phyloP scores from a whole-genome alignment of 2,797 vertebrate genomes.

The Aselliscus stoliczkanus region DNA sequence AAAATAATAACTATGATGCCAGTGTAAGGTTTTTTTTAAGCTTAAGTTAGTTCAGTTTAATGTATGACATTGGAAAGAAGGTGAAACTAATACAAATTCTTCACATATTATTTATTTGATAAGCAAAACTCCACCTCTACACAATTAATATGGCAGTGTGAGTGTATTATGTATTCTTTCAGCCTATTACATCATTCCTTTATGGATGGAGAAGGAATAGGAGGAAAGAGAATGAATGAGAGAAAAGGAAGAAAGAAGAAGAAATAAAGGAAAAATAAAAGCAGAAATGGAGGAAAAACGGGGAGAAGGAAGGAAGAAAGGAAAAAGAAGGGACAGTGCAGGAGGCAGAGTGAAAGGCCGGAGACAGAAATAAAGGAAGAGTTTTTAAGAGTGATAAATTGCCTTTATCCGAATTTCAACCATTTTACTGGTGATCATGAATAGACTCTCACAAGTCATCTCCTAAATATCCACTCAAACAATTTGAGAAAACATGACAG shows the following conservation, averaged over 20 bases:
- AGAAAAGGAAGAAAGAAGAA: neutral
- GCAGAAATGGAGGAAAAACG: too few species aligned
- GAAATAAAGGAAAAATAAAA: neutral
- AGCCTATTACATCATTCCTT: neutral
- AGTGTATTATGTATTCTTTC: neutral
- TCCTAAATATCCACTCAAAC: slow-evolving; percentile 53
- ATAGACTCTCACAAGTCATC: neutral
- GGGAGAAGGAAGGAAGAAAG: accelerated
- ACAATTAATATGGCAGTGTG: neutral
- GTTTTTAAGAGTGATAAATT: neutral
- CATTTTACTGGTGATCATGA: neutral
- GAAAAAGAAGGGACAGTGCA: neutral
- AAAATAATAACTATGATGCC: neutral
- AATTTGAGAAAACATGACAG: slow-evolving; percentile 48
- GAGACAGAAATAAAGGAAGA: neutral
- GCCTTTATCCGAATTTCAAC: neutral
- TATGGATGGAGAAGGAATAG: neutral
- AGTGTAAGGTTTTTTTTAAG: neutral
- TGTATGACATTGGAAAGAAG: neutral
- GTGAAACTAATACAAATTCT: neutral
- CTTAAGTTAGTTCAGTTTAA: neutral
- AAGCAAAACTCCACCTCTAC: neutral
- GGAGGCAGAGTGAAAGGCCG: accelerated
- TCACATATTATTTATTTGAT: neutral
- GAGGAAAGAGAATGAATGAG: neutral